Base-by-base conservation (phyloP, 2,888 invertebrate species). In the Zootermopsis nevadensis region DNA sequence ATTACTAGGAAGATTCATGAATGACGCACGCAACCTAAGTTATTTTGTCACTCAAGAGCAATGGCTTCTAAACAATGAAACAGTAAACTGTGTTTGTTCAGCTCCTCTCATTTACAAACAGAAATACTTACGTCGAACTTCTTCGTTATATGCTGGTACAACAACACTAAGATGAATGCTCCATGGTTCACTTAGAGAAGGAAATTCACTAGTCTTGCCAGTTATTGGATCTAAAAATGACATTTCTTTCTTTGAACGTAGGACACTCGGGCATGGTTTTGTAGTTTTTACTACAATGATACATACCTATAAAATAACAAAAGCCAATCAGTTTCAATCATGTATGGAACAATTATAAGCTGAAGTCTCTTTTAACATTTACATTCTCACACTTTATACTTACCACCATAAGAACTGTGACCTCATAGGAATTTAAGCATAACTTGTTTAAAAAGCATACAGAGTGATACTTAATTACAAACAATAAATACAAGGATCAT, bases 71-170 rank as follows among this genome's bases (percentile, higher is more conserved):
- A 12, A 48, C 48, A 48, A 48, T 10, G 19, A 48, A 1, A 15
- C 4, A 1, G 48, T 19, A 48, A 19, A 48, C 48, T 19, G 19
- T 19, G 19, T 0, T 0, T 19, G 19, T 0, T 48, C 48, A 48
- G 48, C 48, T 19, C 15, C 19, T 15, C 12, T 42, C 42, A 48
- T 72, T 77, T 69, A 22, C 48, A 86, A 86, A 83, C 31, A 55
- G 1, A 69, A 79, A 83, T 33, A 88, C 94, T 93, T 92, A 98
- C 98, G 91, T 91, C 99, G 92, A 85, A 93, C 90, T 91, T 98
- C 96, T 91, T 99, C 99, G 92, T 99, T 97, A 89, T 97, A 99
- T 12, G 99, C 99, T 80, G 99, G 99, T 85, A 99, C 94, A 86
- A 99, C 93, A 7, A 99, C 95, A 89, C 97, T 97, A 82, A 99